Conservation (phyloP, 2,888 invertebrate species). For the Pollenia griseotomentosa region DNA sequence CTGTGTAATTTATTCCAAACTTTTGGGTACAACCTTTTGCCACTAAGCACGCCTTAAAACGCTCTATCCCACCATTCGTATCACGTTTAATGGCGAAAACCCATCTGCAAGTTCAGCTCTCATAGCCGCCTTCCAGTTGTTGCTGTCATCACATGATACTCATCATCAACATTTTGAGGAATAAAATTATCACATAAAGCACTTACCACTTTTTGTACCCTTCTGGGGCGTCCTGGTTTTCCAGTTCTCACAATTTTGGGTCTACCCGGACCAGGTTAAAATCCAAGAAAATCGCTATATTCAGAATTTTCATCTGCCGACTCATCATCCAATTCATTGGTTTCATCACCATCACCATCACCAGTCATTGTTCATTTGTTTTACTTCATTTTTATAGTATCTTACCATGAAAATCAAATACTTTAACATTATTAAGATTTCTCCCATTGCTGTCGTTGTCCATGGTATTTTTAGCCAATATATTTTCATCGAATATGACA, state of each 20-base stretch:
- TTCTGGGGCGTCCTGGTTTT: slow-evolving; percentile 59
- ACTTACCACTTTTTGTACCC: slow-evolving; percentile 57
- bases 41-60: slow-evolving; percentile 68
- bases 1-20: slow-evolving; percentile 62
- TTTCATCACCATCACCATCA: slow-evolving; percentile 13
- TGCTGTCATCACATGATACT: slow-evolving; percentile 44
- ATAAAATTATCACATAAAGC: slow-evolving; percentile 47
- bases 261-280: slow-evolving; percentile 34
- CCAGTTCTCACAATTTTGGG: slow-evolving; percentile 49
- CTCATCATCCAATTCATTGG: background rate
- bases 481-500: slow-evolving; percentile 58
- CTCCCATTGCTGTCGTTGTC: background rate
- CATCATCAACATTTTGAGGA: slow-evolving; percentile 60
- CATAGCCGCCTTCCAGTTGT: slow-evolving; percentile 71
- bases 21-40: slow-evolving; percentile 68
- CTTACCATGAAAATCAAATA: slow-evolving; percentile 10
- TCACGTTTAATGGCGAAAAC: slow-evolving; percentile 67
- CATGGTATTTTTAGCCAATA: background rate
- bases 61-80: slow-evolving; percentile 62
- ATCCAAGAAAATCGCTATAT: slow-evolving; percentile 22
- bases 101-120: slow-evolving; percentile 70
- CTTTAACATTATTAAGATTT: slow-evolving; percentile 12
- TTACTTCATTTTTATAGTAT: too few species aligned
- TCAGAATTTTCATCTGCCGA: slow-evolving; percentile 21
- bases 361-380: too few species aligned